Conservation (phyloP, 2,113 vertebrate genomes). For the Pelvicachromis taeniatus region DNA sequence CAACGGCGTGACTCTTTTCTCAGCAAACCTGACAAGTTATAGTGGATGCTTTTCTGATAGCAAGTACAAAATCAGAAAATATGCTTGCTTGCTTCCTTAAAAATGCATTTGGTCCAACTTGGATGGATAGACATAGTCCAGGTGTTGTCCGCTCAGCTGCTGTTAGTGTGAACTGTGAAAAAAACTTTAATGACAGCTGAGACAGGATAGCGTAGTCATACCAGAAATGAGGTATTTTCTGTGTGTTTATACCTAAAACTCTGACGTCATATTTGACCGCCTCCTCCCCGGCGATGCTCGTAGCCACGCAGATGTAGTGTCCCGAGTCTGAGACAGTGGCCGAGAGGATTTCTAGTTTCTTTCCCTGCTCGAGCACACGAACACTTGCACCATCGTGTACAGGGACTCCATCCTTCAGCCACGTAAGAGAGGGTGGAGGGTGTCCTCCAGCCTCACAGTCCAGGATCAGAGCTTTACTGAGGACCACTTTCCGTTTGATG, state of each 20-base stretch:
- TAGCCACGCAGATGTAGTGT: conserved; percentile 88
- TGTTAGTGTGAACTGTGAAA: background rate
- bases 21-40: background rate
- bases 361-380: conserved; percentile 78
- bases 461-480: conserved; percentile 76
- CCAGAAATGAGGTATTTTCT: background rate
- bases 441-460: conserved; percentile 88
- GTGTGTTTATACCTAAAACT: conserved; percentile 81
- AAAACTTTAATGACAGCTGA: too few relatives aligned
- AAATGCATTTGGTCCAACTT: background rate
- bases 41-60: background rate
- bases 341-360: conserved; percentile 80
- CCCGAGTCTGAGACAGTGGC: conserved; percentile 73
- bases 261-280: conserved; percentile 88
- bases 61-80: too few relatives aligned
- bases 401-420: conserved; percentile 89
- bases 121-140: background rate
- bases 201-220: too few relatives aligned
- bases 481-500: conserved; percentile 79
- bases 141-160: background rate
- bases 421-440: conserved; percentile 86
- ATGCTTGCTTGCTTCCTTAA: too few relatives aligned
- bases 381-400: conserved; percentile 74
- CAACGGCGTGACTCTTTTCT: conserved; percentile 48
- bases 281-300: conserved; percentile 89